Base-by-base conservation (phyloP, 1,140 invertebrate genomes). In the Drosophila subpulchrella region DNA sequence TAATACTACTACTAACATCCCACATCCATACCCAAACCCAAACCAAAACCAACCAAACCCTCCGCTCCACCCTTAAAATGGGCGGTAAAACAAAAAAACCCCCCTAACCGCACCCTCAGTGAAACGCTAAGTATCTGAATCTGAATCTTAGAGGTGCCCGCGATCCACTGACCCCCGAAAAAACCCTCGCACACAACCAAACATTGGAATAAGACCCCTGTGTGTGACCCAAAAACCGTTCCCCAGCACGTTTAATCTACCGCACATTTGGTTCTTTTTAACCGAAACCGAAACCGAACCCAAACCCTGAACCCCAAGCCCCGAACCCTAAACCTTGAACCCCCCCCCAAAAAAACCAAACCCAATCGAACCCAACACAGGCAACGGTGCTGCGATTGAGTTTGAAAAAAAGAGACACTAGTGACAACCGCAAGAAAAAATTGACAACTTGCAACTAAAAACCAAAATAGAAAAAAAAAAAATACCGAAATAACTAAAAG, bases 401-500 rank as follows among this genome's bases (percentile, higher is more conserved):
- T 78, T 89, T 89, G 79, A 88, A 90, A 91, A 91, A 92, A 91
- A 92, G 91, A 92, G 91, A 92, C 91, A 92, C 91, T 92, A 91
- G 91, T 92, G 91, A 92, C 91, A 91, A 88, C 61, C 66, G 73
- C 79, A 72, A 78, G 73, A 84, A 79, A 73, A 85, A 76, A 66
- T 67, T 72, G 68, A 56, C 54, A 70, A 72, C 46, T 58, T 77
- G 72, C 59, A 46, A 66, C 51, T 76, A 75, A 75, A 77, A 27
- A 27, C 73, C 73, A 53, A 71, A 80, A 72, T 84, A 66, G 17
- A 71, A 58, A 74, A 59, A 83, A 39, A 67, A 59, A 67, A n/a
- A n/a, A n/a, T 48, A 42, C n/a, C 41, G 61, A 42, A 38, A 85
- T 54, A 77, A 75, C 39, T 39, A 83, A 60, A 72, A 63, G 75